phyloP scores from a whole-genome alignment of 2,888 invertebrate genomes.

The Mantis religiosa region DNA sequence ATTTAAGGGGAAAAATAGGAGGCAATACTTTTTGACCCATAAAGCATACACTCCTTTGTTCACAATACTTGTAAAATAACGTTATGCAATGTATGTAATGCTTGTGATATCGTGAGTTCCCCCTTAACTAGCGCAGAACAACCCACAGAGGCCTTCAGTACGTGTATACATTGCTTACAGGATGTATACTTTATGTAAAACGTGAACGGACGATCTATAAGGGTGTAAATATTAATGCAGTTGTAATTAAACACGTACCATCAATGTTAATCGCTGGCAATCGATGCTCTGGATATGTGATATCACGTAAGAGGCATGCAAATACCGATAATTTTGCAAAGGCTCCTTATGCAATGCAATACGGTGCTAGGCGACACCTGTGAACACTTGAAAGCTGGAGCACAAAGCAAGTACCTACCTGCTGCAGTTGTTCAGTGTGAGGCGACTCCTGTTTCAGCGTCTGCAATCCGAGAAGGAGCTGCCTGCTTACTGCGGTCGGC shows the following conservation, averaged over 20 bases:
- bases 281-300: neutral
- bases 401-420: neutral
- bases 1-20: no score
- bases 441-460: neutral
- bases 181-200: no score
- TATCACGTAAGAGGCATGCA: neutral
- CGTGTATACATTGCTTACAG: no score
- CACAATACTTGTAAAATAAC: no score
- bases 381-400: neutral
- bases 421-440: neutral
- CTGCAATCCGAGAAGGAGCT: neutral
- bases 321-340: neutral
- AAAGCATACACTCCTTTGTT: no score
- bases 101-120: no score
- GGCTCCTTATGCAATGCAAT: neutral
- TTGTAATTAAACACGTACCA: neutral
- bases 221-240: neutral
- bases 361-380: neutral
- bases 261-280: neutral
- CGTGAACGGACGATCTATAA: no score
- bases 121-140: no score
- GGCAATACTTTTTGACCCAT: no score
- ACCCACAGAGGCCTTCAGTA: no score
- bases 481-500: neutral
- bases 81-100: no score